Conservation (phyloP, 1,140 invertebrate genomes). For the Nephotettix cincticeps region DNA sequence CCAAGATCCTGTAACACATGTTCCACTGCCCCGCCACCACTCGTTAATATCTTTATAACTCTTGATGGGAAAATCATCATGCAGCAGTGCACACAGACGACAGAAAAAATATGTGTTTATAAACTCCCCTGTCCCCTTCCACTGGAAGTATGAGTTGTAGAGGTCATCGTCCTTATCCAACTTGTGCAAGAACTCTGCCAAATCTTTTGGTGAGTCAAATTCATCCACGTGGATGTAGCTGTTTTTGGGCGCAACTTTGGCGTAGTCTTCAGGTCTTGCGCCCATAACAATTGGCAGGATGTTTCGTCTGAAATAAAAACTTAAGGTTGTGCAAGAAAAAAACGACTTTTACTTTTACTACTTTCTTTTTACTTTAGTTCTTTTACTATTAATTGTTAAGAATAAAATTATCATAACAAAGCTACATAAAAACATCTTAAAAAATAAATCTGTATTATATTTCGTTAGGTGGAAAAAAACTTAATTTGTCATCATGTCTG, state of each 20-base stretch:
- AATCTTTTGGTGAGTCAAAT: slow-evolving; percentile 78
- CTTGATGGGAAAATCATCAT: slow-evolving; percentile 65
- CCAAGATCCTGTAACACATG: slow-evolving; percentile 55
- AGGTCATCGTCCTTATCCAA: slow-evolving; percentile 82
- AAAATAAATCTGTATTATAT: too few relatives aligned
- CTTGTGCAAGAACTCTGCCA: slow-evolving; percentile 80
- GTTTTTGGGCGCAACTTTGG: slow-evolving; percentile 78
- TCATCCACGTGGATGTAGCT: slow-evolving; percentile 94
- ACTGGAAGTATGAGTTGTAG: slow-evolving; percentile 93
- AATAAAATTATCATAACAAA: too few relatives aligned
- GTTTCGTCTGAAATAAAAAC: slow-evolving; percentile 74
- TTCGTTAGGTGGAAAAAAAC: too few relatives aligned
- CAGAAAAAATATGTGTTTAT: slow-evolving; percentile 96
- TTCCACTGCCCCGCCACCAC: slow-evolving; percentile 79
- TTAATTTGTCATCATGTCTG: too few relatives aligned
- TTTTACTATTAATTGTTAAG: too few relatives aligned
- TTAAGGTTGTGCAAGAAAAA: too few relatives aligned
- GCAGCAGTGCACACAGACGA: slow-evolving; percentile 88
- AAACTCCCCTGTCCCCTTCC: slow-evolving; percentile 89
- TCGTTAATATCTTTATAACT: slow-evolving; percentile 81
- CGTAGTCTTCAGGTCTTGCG: slow-evolving; percentile 86
- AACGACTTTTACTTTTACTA: too few relatives aligned
- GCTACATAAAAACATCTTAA: too few relatives aligned
- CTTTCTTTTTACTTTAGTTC: too few relatives aligned
- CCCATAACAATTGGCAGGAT: slow-evolving; percentile 97